Base-by-base conservation (phyloP, 2,797 vertebrate genomes). In the Muscicapa comitata region DNA sequence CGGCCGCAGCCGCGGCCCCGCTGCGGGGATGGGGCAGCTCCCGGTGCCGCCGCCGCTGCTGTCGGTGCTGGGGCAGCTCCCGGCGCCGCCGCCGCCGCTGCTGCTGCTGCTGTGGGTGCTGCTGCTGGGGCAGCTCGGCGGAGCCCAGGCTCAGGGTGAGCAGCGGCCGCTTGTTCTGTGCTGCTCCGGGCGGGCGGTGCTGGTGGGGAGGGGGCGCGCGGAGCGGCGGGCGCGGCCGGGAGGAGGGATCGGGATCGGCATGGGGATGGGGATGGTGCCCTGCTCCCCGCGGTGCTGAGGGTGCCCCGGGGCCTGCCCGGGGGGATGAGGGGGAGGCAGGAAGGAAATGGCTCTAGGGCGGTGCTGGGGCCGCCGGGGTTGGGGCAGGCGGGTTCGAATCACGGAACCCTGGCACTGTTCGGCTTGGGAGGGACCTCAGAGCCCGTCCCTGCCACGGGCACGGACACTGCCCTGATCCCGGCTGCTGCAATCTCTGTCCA, bases 331-430 rank as follows among this genome's bases (percentile, higher is more conserved):
- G 37, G 38, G 19, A 31, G 47, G 61, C 10, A 37, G 42, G 51
- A 51, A 68, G 63, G 42, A 66, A 62, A 48, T 20, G 55, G 26
- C 8, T 20, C 6, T 1, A 5, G 43, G 70, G 55, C 31, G 70
- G 35, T 1, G 70, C 26, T 42, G 77, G 6, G 10, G 9, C 48
- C 15, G 26, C 26, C 16, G 6, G 26, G 26, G 14, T 4, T 38
- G 45, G 53, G 48, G 13, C 9, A 26, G 18, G 29, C 37, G 54
- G 13, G 9, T 11, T 37, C 5, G 21, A 4, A 0, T 7, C 9
- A 0, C 4, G 0, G 11, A n/a, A 2, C 5, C 11, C 2, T 1
- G 48, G 7, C 3, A 0, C 1, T 14, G 18, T 11, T 17, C 1
- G 37, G 17, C 7, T 9, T 5, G 48, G 50, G 19, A 20, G n/a